A percentile compares a stretch with the other conserved stretches of the same genome.
These are phyloP conservation scores for Dunckerocampus dactyliophorus DNA, from an alignment of 2,113 vertebrate species.

Conservation along the genomic window DNA sequence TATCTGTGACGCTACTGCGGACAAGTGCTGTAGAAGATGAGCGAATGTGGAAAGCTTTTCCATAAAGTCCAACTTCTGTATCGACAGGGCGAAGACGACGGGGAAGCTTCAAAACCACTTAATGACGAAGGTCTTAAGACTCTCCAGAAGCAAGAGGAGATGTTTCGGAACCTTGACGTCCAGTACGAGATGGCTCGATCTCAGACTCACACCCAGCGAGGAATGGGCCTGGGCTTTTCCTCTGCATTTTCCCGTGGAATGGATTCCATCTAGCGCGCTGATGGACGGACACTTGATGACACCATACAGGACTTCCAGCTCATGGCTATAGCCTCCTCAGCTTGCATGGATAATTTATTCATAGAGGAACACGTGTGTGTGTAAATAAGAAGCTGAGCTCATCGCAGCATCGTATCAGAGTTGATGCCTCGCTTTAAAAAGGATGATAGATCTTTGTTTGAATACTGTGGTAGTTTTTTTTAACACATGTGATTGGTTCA, in stretches of 20 bases:
- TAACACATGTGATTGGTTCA: conserved; percentile 79
- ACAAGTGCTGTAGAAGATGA: no score
- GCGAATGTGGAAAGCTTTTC: neutral
- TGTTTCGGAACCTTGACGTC: conserved; percentile 94
- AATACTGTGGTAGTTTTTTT: conserved; percentile 51
- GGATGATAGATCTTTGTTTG: conserved; percentile 42
- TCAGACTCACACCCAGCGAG: conserved; percentile 95
- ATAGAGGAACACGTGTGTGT: conserved; percentile 77
- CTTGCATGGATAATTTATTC: conserved; percentile 98
- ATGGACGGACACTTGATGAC: neutral
- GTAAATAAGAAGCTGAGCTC: conserved; percentile 86
- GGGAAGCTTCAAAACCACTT: conserved; percentile 75
- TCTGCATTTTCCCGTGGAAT: conserved; percentile 94
- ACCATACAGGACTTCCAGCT: conserved; percentile 79
- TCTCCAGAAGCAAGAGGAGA: conserved; percentile 95
- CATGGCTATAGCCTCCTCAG: conserved; percentile 72
- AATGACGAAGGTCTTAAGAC: conserved; percentile 92
- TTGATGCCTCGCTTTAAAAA: conserved; percentile 51
- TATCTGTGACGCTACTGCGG: no score
- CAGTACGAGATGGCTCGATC: conserved; percentile 98
- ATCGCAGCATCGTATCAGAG: conserved; percentile 78
- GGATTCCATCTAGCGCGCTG: conserved; percentile 83
- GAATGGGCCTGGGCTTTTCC: conserved; percentile 98
- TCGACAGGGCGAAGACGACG: conserved; percentile 83
- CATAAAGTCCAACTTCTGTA: neutral